Base-by-base conservation (phyloP, 2,113 vertebrate genomes). In the Amphiprion ocellaris region DNA sequence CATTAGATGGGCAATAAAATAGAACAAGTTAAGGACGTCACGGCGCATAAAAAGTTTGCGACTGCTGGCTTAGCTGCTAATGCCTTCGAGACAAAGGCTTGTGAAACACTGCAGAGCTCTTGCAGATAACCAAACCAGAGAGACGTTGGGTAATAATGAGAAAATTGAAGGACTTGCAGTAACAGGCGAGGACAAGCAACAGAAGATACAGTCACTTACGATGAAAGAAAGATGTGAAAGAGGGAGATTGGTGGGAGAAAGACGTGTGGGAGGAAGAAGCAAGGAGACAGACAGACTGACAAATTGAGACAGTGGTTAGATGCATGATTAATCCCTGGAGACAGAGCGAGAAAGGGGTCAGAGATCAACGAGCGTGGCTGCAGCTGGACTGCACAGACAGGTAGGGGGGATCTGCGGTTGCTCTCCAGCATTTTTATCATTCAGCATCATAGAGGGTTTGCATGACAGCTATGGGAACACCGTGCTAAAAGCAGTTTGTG, bases 291-390 rank as follows among this genome's bases (percentile, higher is more conserved):
- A 73, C 63, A 61, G 74, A 55, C 46, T 4, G 78, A 84, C 72
- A 72, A 47, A 84, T 23, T 26, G 58, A 91, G 83, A 90, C 80
- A 77, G 54, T 62, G 59, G 77, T 73, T 81, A 56, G 84, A 70
- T 54, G 62, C 49, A 26, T 83, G 87, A 91, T 93, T 92, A 93
- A 91, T 87, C 88, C 83, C 73, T 50, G 21, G 86, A 91, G 86
- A 85, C 81, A 15, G 28, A 24, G 52, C 37, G 4, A 84, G 53
- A 83, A 66, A 16, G n/a, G 70, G 90, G 88, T 90, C 79, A 91
- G 53, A 87, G 89, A 86, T 91, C 84, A 82, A 39, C 10, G 64
- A 81, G 86, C 76, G 68, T 41, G 62, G 76, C 67, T 92, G 84
- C 90, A 93, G 90, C 65, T 93, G 84, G 59, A 76, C 69, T 50